Base-by-base conservation (phyloP, 1,140 invertebrate genomes). In the Lepidotrigona ventralis region DNA sequence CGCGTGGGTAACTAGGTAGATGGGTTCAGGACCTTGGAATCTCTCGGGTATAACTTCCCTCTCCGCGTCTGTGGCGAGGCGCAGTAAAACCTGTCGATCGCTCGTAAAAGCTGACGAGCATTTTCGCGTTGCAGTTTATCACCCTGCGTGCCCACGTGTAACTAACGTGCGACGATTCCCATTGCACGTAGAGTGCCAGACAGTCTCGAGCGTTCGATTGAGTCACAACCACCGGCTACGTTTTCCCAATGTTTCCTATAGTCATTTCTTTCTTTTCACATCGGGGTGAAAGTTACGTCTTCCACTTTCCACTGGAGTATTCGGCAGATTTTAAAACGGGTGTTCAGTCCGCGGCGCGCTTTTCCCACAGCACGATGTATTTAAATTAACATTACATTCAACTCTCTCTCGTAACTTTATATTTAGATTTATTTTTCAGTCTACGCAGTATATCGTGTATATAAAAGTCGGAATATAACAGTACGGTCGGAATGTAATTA, bases 1-100 rank as follows among this genome's bases (percentile, higher is more conserved):
- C 14, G 83, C 58, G 64, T 81, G 29, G 83, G 56, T 85, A 88
- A 88, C 87, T 74, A 60, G 84, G 81, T 86, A 86, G 87, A 66
- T 79, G 81, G 81, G 79, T 85, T 83, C 84, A 58, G 66, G 60
- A 79, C 46, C 72, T 63, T 66, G 69, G 78, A 79, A 77, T 89
- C 76, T 56, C 64, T 39, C 26, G 68, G 51, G 17, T 33, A 56
- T 51, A 84, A 69, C 39, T 75, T 46, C 5, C 23, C 53, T 54
- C 64, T 79, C 15, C 19, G 6, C n/a, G 54, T 75, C 73, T 26
- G 56, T 11, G 72, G 29, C 29, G 14, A 23, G 29, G 29, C 6
- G 58, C n/a, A 60, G n/a, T 76, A 63, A 63, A 76, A 63, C 39
- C 56, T 60, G 58, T 63, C 73, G 83, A 87, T 85, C 76, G 79